Percentiles rank a stretch among this genome's conserved stretches.
These are phyloP conservation scores for Cryptus armator DNA, from an alignment of 2,888 invertebrate species.

Conservation along the genomic window DNA sequence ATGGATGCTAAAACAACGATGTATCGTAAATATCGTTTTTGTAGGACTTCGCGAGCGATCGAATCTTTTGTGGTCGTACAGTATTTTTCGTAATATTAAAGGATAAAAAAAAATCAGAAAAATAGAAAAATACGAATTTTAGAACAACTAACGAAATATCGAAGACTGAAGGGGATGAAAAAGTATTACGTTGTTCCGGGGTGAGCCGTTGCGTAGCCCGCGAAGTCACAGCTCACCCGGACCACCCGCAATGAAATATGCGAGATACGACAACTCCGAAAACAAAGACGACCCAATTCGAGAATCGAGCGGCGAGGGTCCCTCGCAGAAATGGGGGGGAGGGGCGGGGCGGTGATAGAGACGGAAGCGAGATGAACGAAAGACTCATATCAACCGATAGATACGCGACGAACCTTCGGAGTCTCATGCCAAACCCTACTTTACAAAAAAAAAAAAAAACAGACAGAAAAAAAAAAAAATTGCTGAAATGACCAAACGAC, in stretches of 20 bases:
- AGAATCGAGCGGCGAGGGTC: constrained; percentile 61
- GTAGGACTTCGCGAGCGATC: too few relatives aligned
- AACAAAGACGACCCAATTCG: constrained; percentile 66
- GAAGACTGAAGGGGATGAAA: neutral
- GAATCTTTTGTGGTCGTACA: too few relatives aligned
- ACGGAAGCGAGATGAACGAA: constrained; percentile 28
- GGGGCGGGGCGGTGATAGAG: constrained; percentile 39
- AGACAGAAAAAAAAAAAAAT: neutral
- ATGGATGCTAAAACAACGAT: too few relatives aligned
- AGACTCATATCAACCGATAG: constrained; percentile 46
- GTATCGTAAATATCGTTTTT: too few relatives aligned
- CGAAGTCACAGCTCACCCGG: constrained; percentile 10
- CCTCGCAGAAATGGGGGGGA: constrained; percentile 52
- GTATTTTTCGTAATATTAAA: too few relatives aligned
- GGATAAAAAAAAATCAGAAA: too few relatives aligned
- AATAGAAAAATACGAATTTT: too few relatives aligned
- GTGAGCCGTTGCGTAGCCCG: constrained; percentile 5
- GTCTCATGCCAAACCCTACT: neutral
- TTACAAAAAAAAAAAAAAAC: neutral
- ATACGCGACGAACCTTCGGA: constrained; percentile 8
- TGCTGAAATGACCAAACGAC: constrained; percentile 7
- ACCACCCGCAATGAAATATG: constrained; percentile 25
- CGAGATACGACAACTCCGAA: constrained; percentile 52
- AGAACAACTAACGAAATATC: neutral
- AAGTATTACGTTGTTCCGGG: neutral